These are phyloP conservation scores for Channa striata DNA, from an alignment of 2,797 vertebrate species.

Conservation along the genomic window DNA sequence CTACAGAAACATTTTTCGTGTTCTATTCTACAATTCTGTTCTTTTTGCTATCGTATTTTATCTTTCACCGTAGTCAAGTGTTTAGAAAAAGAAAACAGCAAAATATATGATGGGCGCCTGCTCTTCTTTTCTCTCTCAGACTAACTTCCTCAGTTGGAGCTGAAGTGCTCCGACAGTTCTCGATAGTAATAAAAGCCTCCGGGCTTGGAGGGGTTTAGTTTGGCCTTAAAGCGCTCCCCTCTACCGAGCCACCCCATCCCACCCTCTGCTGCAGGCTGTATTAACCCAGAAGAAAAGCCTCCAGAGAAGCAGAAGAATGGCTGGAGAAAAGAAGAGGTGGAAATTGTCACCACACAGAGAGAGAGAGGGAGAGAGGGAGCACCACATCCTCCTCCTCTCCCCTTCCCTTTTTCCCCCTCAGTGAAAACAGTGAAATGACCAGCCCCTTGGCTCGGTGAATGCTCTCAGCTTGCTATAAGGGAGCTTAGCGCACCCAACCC, in stretches of 20 bases:
- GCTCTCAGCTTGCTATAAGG: conserved; percentile 72
- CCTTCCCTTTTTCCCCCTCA: conserved; percentile 76
- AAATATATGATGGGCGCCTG: conserved; percentile 4
- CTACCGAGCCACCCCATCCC: conserved; percentile 58
- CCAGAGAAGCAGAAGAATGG: conserved; percentile 75
- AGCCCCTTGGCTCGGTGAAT: conserved; percentile 76
- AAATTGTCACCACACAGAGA: conserved; percentile 83
- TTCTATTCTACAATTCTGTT: too few species aligned
- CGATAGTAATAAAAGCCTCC: conserved; percentile 73
- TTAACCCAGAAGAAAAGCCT: conserved; percentile 76
- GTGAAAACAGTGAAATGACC: conserved; percentile 74
- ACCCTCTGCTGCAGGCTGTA: conserved; percentile 73
- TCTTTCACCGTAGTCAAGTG: neutral
- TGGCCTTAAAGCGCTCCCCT: conserved; percentile 52
- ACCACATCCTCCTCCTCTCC: conserved; percentile 81
- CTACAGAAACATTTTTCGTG: too few species aligned
- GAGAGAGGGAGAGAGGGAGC: conserved; percentile 68
- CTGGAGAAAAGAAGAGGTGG: conserved; percentile 78
- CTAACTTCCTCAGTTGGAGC: conserved; percentile 47
- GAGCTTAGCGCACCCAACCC: conserved; percentile 86
- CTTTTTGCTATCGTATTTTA: neutral
- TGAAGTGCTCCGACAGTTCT: conserved; percentile 75
- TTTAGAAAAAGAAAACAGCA: neutral
- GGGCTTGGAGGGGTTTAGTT: conserved; percentile 62
- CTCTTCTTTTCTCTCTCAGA: conserved; percentile 23